phyloP scores from a whole-genome alignment of 2,888 invertebrate species.

The Anarsia innoxiella region DNA sequence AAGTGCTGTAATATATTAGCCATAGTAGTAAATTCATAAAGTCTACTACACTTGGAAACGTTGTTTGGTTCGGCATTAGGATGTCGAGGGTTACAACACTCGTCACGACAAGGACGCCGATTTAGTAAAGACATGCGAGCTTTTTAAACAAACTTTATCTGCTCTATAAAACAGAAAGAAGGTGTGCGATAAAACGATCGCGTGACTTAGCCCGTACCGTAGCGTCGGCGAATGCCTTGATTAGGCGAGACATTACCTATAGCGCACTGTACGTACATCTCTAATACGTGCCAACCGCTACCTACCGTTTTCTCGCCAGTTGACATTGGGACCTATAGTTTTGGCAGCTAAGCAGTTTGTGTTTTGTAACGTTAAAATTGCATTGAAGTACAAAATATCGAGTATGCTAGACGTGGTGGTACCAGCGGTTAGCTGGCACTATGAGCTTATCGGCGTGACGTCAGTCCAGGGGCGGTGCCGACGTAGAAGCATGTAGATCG shows the following conservation, averaged over 20 bases:
- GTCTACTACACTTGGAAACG: constrained; percentile 21
- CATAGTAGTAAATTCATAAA: constrained; percentile 15
- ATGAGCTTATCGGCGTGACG: constrained; percentile 64
- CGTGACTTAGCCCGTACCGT: constrained; percentile 58
- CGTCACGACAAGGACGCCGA: constrained; percentile 61
- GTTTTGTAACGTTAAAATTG: constrained; percentile 19
- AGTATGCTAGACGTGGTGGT: constrained; percentile 44
- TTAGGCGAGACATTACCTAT: constrained; percentile 43
- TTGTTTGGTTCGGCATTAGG: constrained; percentile 39
- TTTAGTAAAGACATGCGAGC: constrained; percentile 66
- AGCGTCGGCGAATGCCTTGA: constrained; percentile 61
- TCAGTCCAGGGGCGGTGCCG: constrained; percentile 68
- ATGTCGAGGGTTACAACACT: constrained; percentile 58
- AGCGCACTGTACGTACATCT: constrained; percentile 17
- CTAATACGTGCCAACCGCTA: constrained; percentile 12
- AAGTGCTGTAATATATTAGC: constrained; percentile 13
- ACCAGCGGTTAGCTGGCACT: constrained; percentile 67
- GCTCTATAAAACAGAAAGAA: constrained; percentile 65
- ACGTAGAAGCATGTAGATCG: constrained; percentile 72
- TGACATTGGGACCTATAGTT: neutral
- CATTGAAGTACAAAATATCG: constrained; percentile 28
- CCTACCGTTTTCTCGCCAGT: neutral
- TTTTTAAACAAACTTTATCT: constrained; percentile 69
- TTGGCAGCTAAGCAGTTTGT: constrained; percentile 10
- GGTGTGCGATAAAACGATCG: constrained; percentile 72